Evolutionary conservation across 2,888 invertebrate genomes (phyloP).

Genomic region (Oxystoma pomonae): DNA sequence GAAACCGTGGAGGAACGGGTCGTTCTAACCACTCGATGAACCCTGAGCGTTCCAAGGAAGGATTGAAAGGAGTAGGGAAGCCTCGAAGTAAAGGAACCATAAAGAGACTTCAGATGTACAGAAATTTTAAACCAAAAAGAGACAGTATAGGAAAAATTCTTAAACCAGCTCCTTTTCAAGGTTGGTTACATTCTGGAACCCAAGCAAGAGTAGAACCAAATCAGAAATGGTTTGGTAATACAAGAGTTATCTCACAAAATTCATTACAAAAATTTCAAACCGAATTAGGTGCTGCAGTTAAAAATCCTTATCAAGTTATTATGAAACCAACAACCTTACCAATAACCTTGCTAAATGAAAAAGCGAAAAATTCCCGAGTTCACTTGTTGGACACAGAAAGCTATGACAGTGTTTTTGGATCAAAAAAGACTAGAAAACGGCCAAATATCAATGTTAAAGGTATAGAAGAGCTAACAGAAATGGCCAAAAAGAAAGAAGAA

Average conservation of each 20-base stretch:
- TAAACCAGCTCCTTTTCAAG: constrained; percentile 94
- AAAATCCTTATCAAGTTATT: constrained; percentile 95
- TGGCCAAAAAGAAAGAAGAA: constrained; percentile 66
- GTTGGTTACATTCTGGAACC: constrained; percentile 80
- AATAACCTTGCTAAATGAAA: constrained; percentile 89
- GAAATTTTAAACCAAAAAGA: constrained; percentile 93
- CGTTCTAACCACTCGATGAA: constrained; percentile 92
- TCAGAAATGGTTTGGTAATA: constrained; percentile 99
- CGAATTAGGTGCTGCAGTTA: constrained; percentile 90
- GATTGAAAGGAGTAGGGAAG: constrained; percentile 79
- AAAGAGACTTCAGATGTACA: constrained; percentile 96
- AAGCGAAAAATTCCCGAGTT: constrained; percentile 82
- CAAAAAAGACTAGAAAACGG: constrained; percentile 86
- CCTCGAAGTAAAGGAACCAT: constrained; percentile 90
- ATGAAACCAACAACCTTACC: constrained; percentile 96
- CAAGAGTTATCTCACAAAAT: constrained; percentile 91
- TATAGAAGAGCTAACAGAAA: constrained; percentile 71
- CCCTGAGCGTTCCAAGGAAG: constrained; percentile 76
- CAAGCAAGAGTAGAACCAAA: constrained; percentile 95
- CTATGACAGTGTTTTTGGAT: constrained; percentile 92
- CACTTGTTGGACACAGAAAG: constrained; percentile 95
- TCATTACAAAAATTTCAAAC: constrained; percentile 87
- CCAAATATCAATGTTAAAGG: constrained; percentile 76
- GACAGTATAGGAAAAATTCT: constrained; percentile 87
- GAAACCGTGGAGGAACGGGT: constrained; percentile 12